Conservation (phyloP, 2,888 invertebrate genomes). For the Scaptomyza cyrtandrae region DNA sequence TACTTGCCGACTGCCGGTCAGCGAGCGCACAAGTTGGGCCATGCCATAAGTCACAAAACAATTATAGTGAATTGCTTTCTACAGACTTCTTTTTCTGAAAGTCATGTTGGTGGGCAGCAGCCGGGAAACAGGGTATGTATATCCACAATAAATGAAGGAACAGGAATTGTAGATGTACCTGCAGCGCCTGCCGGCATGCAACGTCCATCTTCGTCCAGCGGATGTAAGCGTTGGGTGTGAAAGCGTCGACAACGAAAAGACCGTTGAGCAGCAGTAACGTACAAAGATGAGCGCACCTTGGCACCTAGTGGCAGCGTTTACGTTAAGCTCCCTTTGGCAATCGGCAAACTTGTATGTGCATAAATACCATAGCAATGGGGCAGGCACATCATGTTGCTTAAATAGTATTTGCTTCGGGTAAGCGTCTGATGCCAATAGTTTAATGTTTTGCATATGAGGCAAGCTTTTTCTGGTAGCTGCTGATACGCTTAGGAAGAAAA, state of each 20-base stretch:
- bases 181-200: slow-evolving; percentile 68
- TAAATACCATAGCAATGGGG: slow-evolving; percentile 42
- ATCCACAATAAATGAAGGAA: slow-evolving; percentile 62
- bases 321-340: slow-evolving; percentile 34
- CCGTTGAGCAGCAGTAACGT: slow-evolving; percentile 24
- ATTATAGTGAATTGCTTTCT: slow-evolving; percentile 80
- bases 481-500: too few relatives aligned
- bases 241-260: slow-evolving; percentile 40
- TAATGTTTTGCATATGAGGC: too few relatives aligned
- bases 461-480: too few relatives aligned
- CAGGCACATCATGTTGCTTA: not conserved
- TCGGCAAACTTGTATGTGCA: slow-evolving; percentile 49
- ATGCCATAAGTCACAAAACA: slow-evolving; percentile 82
- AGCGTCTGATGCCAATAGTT: too few relatives aligned
- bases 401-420: not conserved
- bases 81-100: slow-evolving; percentile 45
- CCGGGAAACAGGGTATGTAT: slow-evolving; percentile 23
- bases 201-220: slow-evolving; percentile 52
- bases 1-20: slow-evolving; percentile 62
- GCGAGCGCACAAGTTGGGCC: slow-evolving; percentile 72
- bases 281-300: slow-evolving; percentile 45
- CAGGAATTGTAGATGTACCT: slow-evolving; percentile 20
- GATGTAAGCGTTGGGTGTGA: slow-evolving; percentile 52
- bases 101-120: slow-evolving; percentile 14
- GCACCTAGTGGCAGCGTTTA: slow-evolving; percentile 38